Conservation (phyloP, 2,113 vertebrate genomes). For the Corythaixoides concolor region DNA sequence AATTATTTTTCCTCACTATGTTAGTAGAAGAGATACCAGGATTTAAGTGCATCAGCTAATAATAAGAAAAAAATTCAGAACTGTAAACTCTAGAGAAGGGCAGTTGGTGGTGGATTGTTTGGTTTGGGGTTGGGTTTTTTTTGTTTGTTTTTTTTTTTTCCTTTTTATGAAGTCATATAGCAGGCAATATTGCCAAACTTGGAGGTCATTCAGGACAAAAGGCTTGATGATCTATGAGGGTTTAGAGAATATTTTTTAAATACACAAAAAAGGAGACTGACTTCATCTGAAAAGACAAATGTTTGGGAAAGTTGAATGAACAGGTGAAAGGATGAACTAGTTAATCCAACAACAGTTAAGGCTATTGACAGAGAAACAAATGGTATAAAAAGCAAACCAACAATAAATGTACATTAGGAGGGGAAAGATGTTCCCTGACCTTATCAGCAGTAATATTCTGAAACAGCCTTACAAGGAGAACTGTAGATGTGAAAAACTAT, state of each 20-base stretch:
- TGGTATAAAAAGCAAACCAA: not conserved
- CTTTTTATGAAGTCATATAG: not conserved
- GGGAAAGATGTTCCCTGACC: accelerated
- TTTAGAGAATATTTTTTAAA: not conserved
- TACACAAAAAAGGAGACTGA: not conserved
- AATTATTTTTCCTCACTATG: not conserved
- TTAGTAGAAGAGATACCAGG: not conserved
- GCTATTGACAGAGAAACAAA: not conserved
- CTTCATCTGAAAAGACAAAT: not conserved
- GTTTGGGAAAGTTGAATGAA: not conserved
- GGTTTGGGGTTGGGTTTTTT: accelerated
- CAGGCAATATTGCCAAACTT: not conserved
- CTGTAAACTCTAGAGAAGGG: not conserved
- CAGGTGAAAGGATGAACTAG: not conserved
- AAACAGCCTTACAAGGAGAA: not conserved
- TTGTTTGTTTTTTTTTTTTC: not conserved
- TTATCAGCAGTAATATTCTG: not conserved
- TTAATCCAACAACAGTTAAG: not conserved
- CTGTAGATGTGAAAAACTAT: not conserved
- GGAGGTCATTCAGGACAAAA: not conserved
- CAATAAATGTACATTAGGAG: not conserved
- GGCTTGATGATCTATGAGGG: not conserved
- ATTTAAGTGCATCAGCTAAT: not conserved
- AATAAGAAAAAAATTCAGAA: not conserved
- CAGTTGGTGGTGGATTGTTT: not conserved